Evolutionary conservation across 35 echinoderm and acorn worm genomes (phyloP), one percentile per base, ranked within the genome.

Genomic region (Apostichopus parvimensis): DNA sequence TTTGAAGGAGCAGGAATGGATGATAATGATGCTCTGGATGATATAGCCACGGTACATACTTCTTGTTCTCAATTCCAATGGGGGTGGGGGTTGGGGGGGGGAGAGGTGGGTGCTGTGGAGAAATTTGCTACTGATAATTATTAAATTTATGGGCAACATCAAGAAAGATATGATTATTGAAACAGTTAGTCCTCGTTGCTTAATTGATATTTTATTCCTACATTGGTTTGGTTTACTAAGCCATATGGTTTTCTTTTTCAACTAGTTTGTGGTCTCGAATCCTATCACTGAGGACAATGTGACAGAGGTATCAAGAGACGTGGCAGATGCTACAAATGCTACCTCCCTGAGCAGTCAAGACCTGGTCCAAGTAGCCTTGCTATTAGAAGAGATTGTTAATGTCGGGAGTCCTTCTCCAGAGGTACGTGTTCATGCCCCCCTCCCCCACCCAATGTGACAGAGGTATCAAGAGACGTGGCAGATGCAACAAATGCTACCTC

Each of bases 1-100:
- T 92, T 92, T 77, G 91, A 92, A 53, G 91, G 91, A 24, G 54
- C 52, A 55, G 91, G 85, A 5, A 62, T 59, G 7, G 76, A 83
- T 83, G 25, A 92, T 10, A 13, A 83, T 83, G 25, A 92, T 10
- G 18, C 52, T 7, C 77, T 91, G 71, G 73, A 79, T 17, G 28
- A 55, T 28, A 18, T 91, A 24, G 6, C 53, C 15, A 73, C 53
- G 26, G 89, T 91, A 61, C 7, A 45, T 45, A 45, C 34, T 45
- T 45, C 34, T 45, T 45, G 34, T 45, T 45, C 34, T 45, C 1
- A 45, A 2, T 45, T 45, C 34, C 34, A 45, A 45, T 45, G 34
- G 28, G 3, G 34, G 34, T 2, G 34, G 34, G 3, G 34, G 34
- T 28, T 28, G 34, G 34, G 1, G 34, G 34, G 1, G 34, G 3